phyloP scores from a whole-genome alignment of 2,797 vertebrate species.

The Sebastes taczanowskii region DNA sequence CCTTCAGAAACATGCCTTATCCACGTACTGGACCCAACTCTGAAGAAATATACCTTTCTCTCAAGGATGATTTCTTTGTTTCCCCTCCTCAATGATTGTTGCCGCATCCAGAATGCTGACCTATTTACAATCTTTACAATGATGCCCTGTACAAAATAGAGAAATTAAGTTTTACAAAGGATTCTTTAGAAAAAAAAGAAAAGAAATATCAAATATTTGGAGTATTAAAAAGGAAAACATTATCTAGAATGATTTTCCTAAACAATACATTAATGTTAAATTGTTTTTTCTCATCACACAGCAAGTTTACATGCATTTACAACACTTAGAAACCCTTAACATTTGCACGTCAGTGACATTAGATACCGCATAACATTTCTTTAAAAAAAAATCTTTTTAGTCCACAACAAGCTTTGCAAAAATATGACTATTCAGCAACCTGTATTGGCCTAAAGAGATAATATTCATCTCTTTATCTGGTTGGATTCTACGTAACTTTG shows the following conservation, averaged over 20 bases:
- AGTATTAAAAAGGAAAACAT: slow-evolving; percentile 76
- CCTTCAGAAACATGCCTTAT: slow-evolving; percentile 74
- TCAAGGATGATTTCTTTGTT: slow-evolving; percentile 38
- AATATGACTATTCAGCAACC: slow-evolving; percentile 86
- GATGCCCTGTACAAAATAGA: slow-evolving; percentile 86
- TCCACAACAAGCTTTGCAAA: slow-evolving; percentile 79
- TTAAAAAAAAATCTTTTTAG: slow-evolving; percentile 48
- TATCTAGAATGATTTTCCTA: slow-evolving; percentile 63
- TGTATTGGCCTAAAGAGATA: slow-evolving; percentile 68
- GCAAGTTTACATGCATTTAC: slow-evolving; percentile 86
- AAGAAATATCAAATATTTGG: slow-evolving; percentile 78
- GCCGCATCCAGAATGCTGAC: slow-evolving; percentile 81
- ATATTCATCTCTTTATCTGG: slow-evolving; percentile 12
- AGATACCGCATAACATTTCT: slow-evolving; percentile 71
- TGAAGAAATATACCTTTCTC: slow-evolving; percentile 69
- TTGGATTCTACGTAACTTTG: slow-evolving; percentile 8
- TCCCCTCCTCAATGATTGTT: slow-evolving; percentile 77
- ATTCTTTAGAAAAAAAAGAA: slow-evolving; percentile 77
- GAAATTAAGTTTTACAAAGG: slow-evolving; percentile 83
- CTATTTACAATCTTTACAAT: slow-evolving; percentile 88
- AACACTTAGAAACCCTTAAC: slow-evolving; percentile 83
- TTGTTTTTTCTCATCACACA: slow-evolving; percentile 74
- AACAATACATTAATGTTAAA: slow-evolving; percentile 70
- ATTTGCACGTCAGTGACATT: slow-evolving; percentile 80
- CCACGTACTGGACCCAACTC: slow-evolving; percentile 54